Conservation (phyloP, 2,888 invertebrate species). For the Andrena hattorfiana region DNA sequence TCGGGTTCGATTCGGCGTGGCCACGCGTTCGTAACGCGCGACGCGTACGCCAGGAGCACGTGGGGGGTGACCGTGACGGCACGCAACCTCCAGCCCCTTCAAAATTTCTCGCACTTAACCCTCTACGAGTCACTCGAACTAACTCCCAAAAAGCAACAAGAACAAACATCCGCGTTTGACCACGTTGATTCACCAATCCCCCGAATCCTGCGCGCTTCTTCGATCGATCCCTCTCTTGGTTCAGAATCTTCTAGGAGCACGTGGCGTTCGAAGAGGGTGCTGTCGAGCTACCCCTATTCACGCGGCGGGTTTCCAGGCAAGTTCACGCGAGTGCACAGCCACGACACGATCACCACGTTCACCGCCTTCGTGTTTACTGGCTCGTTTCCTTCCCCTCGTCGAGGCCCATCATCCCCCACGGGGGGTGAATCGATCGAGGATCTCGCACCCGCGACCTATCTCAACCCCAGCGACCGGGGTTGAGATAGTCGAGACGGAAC, state of each 20-base stretch:
- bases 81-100: not conserved
- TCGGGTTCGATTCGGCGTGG: not conserved
- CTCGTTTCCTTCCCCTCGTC: not conserved
- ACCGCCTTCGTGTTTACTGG: not conserved
- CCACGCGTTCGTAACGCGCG: constrained; percentile 17
- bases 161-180: not conserved
- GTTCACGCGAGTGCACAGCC: constrained; percentile 20
- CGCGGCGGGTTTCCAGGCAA: not conserved
- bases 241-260: constrained; percentile 7
- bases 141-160: not conserved
- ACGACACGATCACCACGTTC: constrained; percentile 25
- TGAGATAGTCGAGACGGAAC: not conserved
- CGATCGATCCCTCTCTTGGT: not conserved
- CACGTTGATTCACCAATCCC: not conserved
- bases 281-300: not conserved
- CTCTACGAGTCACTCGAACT: not conserved
- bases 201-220: not conserved
- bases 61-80: constrained; percentile 8
- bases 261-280: constrained; percentile 17
- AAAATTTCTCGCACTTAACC: not conserved
- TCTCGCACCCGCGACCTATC: constrained; percentile 45
- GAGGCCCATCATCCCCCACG: not conserved
- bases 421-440: constrained; percentile 48
- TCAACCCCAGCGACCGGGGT: constrained; percentile 25
- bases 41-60: constrained; percentile 29